Base-by-base conservation (phyloP, 2,888 invertebrate species). In the Ryuthela nishihirai region DNA sequence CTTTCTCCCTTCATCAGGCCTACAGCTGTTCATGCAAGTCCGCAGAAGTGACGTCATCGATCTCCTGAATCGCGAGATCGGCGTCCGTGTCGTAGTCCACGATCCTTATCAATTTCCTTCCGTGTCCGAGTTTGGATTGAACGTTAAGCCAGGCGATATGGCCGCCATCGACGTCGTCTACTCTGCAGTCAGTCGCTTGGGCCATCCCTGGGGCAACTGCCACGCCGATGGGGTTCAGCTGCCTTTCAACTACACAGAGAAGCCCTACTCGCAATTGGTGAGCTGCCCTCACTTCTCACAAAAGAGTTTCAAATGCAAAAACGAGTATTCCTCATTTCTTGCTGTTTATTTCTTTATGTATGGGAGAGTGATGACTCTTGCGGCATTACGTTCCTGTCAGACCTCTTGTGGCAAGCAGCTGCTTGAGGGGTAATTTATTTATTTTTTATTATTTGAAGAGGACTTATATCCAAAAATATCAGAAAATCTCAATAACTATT, bases 181-280 rank as follows among this genome's bases (percentile, higher is more conserved):
- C 12, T 20, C 10, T 5, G 29, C 26, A 18, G n/a, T 18, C 29
- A 17, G 20, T 20, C 12, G 42, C 12, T 20, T 43, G 7, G 42
- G 29, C 2, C n/a, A 3, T 9, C 42, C 42, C 2, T 43, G 26
- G 18, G 42, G 42, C 7, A 26, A 26, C 12, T 43, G 42, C 23
- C 15, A 29, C 4, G 7, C 12, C 2, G 26, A 26, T 17, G 42
- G 42, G 5, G 12, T n/a, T 7, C 42, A 43, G 10, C 20, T 43
- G 6, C 42, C 42, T 6, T 43, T 43, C 20, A 43, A 43, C 9
- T 43, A 43, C 18, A 29, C 29, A 2, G 42, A 43, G 12, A 7
- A 17, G 2, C 42, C 42, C 4, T 43, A 43, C n/a, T 43, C 42
- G 6, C 42, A 43, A 17, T 25, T 43, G 42, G 42, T 43, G 20